Conservation (phyloP, 2,113 vertebrate genomes). For the Oreotragus oreotragus region DNA sequence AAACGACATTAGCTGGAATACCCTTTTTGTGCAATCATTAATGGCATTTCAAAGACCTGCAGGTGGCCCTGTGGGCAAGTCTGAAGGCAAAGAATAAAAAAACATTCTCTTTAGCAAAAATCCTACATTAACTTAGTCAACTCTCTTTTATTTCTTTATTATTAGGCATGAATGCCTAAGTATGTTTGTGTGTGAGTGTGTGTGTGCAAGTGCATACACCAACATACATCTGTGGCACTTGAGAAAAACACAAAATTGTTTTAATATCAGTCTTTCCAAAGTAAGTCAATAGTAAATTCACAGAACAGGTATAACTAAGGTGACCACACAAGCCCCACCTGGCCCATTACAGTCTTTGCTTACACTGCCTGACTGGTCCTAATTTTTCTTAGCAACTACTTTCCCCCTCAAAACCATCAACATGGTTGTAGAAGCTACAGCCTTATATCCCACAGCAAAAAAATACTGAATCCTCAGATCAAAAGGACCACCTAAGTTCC, state of each 20-base stretch:
- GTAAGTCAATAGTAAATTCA: neutral
- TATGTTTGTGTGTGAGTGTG: neutral
- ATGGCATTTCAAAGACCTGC: conserved; percentile 38
- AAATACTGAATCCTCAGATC: neutral
- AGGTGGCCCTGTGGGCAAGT: neutral
- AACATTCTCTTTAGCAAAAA: conserved; percentile 34
- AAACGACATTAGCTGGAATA: conserved; percentile 49
- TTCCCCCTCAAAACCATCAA: neutral
- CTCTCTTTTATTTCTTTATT: conserved; percentile 5
- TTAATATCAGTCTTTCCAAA: neutral
- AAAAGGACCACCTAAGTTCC: neutral
- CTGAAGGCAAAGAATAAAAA: conserved; percentile 43
- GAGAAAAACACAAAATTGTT: conserved; percentile 12
- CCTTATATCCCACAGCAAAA: neutral
- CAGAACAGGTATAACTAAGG: neutral
- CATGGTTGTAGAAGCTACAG: neutral
- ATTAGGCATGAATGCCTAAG: neutral
- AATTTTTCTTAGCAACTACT: neutral
- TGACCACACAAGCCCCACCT: neutral
- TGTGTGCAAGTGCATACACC: neutral
- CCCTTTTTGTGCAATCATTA: conserved; percentile 32
- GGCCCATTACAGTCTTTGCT: neutral
- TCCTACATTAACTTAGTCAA: neutral
- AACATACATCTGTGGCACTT: neutral
- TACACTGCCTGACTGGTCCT: neutral